Evolutionary conservation across 2,888 invertebrate species (phyloP).

Genomic region (Cactoblastis cactorum): DNA sequence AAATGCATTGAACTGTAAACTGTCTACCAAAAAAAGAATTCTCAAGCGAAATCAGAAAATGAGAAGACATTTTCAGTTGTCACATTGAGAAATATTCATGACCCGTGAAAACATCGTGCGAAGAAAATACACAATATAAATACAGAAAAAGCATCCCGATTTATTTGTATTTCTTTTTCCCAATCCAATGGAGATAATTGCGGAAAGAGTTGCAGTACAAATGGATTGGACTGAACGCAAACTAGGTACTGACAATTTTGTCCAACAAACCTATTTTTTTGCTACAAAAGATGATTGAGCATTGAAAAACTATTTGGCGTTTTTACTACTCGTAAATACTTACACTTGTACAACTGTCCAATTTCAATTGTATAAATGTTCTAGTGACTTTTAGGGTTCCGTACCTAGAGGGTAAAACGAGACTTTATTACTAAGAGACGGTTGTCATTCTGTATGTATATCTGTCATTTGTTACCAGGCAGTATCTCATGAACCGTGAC

Average conservation of each 20-base stretch:
- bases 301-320: background rate
- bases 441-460: too few species aligned
- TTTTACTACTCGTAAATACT: background rate
- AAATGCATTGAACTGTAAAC: background rate
- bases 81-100: background rate
- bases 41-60: background rate
- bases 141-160: background rate
- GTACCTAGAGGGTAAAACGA: too few species aligned
- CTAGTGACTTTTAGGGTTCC: background rate
- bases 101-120: conserved; percentile 1
- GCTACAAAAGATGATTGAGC: background rate
- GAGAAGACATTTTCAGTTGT: background rate
- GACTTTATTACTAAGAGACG: too few species aligned
- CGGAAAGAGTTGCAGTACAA: background rate
- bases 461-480: too few species aligned
- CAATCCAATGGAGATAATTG: background rate
- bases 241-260: background rate
- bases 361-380: background rate
- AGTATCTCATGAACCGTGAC: too few species aligned
- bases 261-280: background rate
- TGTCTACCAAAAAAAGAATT: background rate
- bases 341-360: background rate
- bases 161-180: conserved; percentile 1
- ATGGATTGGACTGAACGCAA: conserved; percentile 1
- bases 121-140: background rate